Evolutionary conservation across 2,797 vertebrate genomes (phyloP), one percentile per base, ranked within the genome.

Genomic region (Heteromormyrus szaboi): DNA sequence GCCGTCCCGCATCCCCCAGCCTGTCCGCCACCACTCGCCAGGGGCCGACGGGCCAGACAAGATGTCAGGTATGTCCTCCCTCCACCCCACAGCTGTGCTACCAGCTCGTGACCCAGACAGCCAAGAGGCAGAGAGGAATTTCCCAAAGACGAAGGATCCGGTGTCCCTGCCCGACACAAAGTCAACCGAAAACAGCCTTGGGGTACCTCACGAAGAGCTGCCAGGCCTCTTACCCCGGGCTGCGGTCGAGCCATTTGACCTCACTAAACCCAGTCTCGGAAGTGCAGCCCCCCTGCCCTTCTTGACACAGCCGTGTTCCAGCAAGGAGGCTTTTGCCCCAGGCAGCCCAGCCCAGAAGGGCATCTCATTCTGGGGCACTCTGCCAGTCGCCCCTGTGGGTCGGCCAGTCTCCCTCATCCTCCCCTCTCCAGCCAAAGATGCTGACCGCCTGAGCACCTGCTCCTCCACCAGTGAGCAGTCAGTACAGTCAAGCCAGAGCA

Each of bases 391-490:
- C 92, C 98, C 98, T 2, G 97, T 97, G 94, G 97, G 98, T 95
- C 97, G 98, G 92, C 98, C 98, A 62, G 97, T 97, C 94, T 98
- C 98, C 86, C 99, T 99, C 95, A 99, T 97, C 95, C 99, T 99
- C 92, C 97, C 98, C 1, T 97, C 96, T 90, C 98, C 98, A 96
- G 96, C 97, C 97, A 99, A 99, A 96, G 98, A 99, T 90, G 97
- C 98, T 89, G 99, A 99, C 96, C 98, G 98, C 95, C 97, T 96
- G 97, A 99, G 96, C 95, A 97, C 94, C 89, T 99, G 98, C 97
- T 99, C 98, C 93, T 99, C 98, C 93, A 96, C 98, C 97, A 99
- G 98, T 93, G 98, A 99, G 96, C 98, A 99, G 94, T 99, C 98
- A 92, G 94, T 99, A 96, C 98, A 99, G 93, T 99, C 98, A 95